Evolutionary conservation across 64 coral and sea anemone genomes (phyloP).

Genomic region (Montipora capricornis): DNA sequence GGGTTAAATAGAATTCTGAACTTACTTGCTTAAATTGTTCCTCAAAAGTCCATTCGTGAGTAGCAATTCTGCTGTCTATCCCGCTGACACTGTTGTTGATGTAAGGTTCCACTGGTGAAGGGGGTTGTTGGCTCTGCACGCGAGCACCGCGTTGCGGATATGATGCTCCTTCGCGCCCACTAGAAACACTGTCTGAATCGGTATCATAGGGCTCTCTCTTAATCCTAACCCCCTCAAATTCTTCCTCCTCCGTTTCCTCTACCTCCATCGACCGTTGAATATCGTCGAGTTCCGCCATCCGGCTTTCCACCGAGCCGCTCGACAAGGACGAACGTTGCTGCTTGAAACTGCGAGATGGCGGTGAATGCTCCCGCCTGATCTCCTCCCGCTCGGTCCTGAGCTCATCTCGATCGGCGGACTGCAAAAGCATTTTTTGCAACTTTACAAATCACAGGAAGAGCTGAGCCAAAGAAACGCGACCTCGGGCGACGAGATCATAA

Average conservation of each 20-base stretch:
- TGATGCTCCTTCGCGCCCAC: slow-evolving; percentile 56
- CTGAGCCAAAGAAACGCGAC: slow-evolving; percentile 51
- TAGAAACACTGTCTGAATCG: slow-evolving; percentile 72
- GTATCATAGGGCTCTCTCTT: slow-evolving; percentile 79
- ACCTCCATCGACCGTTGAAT: slow-evolving; percentile 97
- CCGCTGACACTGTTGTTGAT: slow-evolving; percentile 73
- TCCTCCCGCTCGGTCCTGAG: slow-evolving; percentile 39
- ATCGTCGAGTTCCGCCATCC: slow-evolving; percentile 97
- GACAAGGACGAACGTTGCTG: slow-evolving; percentile 59
- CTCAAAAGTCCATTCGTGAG: slow-evolving; percentile 96
- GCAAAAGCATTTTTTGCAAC: slow-evolving; percentile 59
- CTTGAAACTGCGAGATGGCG: slow-evolving; percentile 80
- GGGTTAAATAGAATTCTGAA: background rate
- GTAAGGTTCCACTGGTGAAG: slow-evolving; percentile 58
- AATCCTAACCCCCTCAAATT: slow-evolving; percentile 76
- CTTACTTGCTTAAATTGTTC: slow-evolving; percentile 97
- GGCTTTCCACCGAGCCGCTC: slow-evolving; percentile 81
- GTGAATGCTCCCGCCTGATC: slow-evolving; percentile 40
- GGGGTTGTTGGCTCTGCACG: slow-evolving; percentile 66
- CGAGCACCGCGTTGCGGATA: slow-evolving; percentile 62
- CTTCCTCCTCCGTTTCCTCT: slow-evolving; percentile 90
- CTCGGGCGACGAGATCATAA: slow-evolving; percentile 70
- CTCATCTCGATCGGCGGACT: slow-evolving; percentile 32
- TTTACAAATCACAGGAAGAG: slow-evolving; percentile 59
- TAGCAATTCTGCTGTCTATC: slow-evolving; percentile 73